Evolutionary conservation across 1,140 invertebrate genomes (phyloP).

Genomic region (Lamellibrachia luymesi): DNA sequence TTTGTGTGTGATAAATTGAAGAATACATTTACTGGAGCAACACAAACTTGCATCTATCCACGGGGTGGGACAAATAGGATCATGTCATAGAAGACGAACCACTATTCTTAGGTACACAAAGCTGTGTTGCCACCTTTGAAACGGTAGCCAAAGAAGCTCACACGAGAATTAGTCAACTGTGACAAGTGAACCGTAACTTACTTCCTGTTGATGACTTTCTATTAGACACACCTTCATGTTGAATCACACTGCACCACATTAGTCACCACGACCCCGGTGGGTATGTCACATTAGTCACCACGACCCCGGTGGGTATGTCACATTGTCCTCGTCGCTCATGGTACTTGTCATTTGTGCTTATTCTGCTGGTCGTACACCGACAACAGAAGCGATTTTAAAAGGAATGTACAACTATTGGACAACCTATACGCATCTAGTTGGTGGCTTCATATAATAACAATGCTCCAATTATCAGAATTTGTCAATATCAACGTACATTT

Average conservation of each 20-base stretch:
- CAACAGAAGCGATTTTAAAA: not conserved
- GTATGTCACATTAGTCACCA: not conserved
- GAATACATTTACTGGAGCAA: no score
- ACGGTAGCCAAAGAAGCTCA: not conserved
- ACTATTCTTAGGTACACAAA: not conserved
- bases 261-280: not conserved
- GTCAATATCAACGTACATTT: no score
- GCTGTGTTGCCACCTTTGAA: not conserved
- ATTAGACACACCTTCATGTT: not conserved
- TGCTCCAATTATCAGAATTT: no score
- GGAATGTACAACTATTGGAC: no score
- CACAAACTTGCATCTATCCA: no score
- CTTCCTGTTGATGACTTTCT: not conserved
- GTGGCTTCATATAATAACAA: no score
- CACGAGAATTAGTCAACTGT: no score
- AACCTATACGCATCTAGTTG: no score
- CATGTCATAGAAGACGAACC: not conserved
- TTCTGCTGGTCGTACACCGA: not conserved
- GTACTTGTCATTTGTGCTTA: not conserved
- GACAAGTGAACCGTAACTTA: not conserved
- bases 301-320: not conserved
- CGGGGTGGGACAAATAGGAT: not conserved
- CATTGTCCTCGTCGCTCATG: not conserved
- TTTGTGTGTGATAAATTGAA: no score
- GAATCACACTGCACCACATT: not conserved